A percentile compares a stretch with the other conserved stretches of the same genome.
These are phyloP conservation scores for Cyphomyrmex costatus DNA, from an alignment of 1,140 invertebrate genomes.

Conservation along the genomic window DNA sequence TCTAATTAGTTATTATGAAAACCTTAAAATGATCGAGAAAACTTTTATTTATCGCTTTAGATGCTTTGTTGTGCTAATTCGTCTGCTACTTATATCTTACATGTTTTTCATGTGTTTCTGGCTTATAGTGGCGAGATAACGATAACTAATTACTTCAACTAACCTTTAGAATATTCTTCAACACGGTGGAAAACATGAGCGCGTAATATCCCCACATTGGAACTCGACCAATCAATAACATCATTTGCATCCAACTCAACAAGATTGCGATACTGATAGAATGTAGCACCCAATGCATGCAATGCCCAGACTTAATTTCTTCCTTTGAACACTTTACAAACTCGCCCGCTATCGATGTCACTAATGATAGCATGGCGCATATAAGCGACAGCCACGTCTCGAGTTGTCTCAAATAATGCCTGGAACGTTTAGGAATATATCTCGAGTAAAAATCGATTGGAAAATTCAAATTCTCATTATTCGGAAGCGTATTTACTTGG, in stretches of 20 bases:
- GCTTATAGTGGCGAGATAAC: no score
- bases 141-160: background rate
- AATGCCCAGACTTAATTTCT: constrained; percentile 39
- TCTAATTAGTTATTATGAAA: no score
- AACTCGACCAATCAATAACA: constrained; percentile 86
- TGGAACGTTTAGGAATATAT: constrained; percentile 38
- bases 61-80: no score
- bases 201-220: constrained; percentile 87
- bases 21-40: no score
- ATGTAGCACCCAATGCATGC: constrained; percentile 83
- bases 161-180: constrained; percentile 86
- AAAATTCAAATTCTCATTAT: background rate
- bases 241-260: constrained; percentile 87
- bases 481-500: constrained; percentile 42
- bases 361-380: constrained; percentile 75
- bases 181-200: constrained; percentile 87
- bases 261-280: constrained; percentile 84
- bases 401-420: constrained; percentile 66
- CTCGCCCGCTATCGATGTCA: background rate
- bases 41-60: no score
- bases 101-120: no score
- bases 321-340: background rate
- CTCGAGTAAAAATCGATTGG: background rate
- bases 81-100: no score
- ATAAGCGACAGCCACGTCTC: constrained; percentile 68